A percentile compares a stretch with the other conserved stretches of the same genome.
phyloP scores from a whole-genome alignment of 2,888 invertebrate species.

The Ametastegia equiseti region DNA sequence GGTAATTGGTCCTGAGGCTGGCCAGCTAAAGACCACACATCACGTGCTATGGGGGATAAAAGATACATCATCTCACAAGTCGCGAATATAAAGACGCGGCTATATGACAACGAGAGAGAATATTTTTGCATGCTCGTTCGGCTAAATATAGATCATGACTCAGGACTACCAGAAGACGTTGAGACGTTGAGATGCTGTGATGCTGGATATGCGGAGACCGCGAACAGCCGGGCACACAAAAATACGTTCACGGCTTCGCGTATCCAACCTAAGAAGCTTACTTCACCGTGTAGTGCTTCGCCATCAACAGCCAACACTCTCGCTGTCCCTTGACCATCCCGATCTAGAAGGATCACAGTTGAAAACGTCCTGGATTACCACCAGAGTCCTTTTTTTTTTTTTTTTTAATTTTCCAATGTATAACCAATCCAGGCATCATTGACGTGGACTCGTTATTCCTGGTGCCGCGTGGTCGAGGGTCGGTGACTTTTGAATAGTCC shows the following conservation, averaged over 20 bases:
- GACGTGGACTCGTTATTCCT: background rate
- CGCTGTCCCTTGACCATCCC: conserved; percentile 17
- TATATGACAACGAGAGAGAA: conserved; percentile 19
- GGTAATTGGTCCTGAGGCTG: conserved; percentile 36
- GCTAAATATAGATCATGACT: conserved; percentile 46
- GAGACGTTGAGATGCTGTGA: too few species aligned
- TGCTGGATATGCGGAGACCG: background rate
- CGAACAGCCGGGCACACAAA: conserved; percentile 8
- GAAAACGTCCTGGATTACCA: conserved; percentile 8
- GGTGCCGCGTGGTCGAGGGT: conserved; percentile 1
- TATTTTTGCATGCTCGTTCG: conserved; percentile 42
- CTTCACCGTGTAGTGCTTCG: background rate
- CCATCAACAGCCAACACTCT: conserved; percentile 6
- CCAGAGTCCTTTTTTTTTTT: background rate
- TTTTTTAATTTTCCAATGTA: too few species aligned
- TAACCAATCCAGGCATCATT: background rate
- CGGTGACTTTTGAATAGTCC: background rate
- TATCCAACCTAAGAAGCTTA: conserved; percentile 32
- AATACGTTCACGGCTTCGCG: conserved; percentile 15
- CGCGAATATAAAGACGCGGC: conserved; percentile 18
- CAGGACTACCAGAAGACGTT: conserved; percentile 20
- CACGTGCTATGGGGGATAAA: conserved; percentile 58
- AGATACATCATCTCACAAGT: conserved; percentile 57
- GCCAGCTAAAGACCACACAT: conserved; percentile 59
- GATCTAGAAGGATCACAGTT: background rate